Evolutionary conservation across 2,113 vertebrate genomes (phyloP), one percentile per base, ranked within the genome.

Genomic region (Hypanus sabinus): DNA sequence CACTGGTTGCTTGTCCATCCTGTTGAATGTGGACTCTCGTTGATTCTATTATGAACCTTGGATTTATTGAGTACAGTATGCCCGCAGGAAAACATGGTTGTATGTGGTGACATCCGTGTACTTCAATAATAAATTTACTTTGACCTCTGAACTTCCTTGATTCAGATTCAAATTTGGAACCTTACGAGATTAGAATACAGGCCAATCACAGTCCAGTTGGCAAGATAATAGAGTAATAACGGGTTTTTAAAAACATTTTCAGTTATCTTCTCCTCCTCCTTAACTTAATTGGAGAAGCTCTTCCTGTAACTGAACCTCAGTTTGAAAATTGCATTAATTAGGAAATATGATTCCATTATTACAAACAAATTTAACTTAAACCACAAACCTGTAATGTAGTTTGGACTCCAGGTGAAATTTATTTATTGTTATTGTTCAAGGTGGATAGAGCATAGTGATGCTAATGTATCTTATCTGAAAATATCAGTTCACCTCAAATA

Each of bases 361-460:
- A 97, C 99, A 95, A 96, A 96, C 33, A 97, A 98, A 11, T 96
- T 97, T 94, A 97, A 98, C 95, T 99, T 98, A 95, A 97, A 95
- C 6, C 98, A 99, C 97, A 99, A 99, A 0, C 98, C 46, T 46
- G 98, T 0, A 98, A 99, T 94, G 96, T 99, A 0, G 81, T 0
- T 5, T 97, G 98, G 79, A 97, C 96, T 0, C 95, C 96, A 14
- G 97, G 97, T 65, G 95, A 96, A 94, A 98, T 97, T 0, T 95
- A 97, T 95, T 96, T 99, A 95, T 96, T 94, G 98, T 99, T 4
- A 98, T 99, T 73, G 96, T 97, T 95, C 98, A 97, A 98, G 98
- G 99, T 99, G 91, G 95, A n/a, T 16, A 65, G 22, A 91, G 65
- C n/a, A 65, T 90, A 33, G 57, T 33, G n/a, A 8, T n/a, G 18